phyloP scores from a whole-genome alignment of 2,888 invertebrate genomes.

The Napeogenes sylphis region DNA sequence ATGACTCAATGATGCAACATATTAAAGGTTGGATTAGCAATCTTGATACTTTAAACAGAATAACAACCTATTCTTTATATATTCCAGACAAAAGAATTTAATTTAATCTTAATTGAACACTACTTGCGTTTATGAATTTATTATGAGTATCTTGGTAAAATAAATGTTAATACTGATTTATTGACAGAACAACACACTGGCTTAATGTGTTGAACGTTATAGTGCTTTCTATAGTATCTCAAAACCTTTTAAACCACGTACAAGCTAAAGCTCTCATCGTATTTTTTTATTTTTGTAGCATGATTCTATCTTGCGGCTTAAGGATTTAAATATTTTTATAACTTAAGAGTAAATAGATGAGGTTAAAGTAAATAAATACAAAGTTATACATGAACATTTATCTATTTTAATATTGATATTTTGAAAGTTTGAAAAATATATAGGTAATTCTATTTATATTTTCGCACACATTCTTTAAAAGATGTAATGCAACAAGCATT shows the following conservation, averaged over 20 bases:
- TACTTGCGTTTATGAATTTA: background rate
- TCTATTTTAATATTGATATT: too few species aligned
- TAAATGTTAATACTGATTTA: conserved; percentile 50
- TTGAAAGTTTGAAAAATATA: too few species aligned
- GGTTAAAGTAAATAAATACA: background rate
- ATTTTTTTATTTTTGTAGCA: conserved; percentile 18
- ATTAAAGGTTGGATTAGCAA: conserved; percentile 13
- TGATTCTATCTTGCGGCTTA: conserved; percentile 12
- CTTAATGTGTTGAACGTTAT: conserved; percentile 47
- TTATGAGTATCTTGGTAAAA: conserved; percentile 43
- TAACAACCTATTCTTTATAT: background rate
- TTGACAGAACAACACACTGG: conserved; percentile 41
- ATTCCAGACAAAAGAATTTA: background rate
- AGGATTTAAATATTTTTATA: conserved; percentile 8
- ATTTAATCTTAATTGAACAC: too few species aligned
- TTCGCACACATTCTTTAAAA: too few species aligned
- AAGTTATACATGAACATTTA: too few species aligned
- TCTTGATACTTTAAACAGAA: too few species aligned
- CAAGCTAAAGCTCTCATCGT: conserved; percentile 26
- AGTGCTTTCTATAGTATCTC: conserved; percentile 36
- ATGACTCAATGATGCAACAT: conserved; percentile 50
- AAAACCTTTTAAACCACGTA: conserved; percentile 22
- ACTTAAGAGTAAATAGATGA: background rate
- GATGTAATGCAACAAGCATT: too few species aligned
- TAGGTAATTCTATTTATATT: too few species aligned